Evolutionary conservation across 2,113 vertebrate genomes (phyloP).

Genomic region (Megalops atlanticus): DNA sequence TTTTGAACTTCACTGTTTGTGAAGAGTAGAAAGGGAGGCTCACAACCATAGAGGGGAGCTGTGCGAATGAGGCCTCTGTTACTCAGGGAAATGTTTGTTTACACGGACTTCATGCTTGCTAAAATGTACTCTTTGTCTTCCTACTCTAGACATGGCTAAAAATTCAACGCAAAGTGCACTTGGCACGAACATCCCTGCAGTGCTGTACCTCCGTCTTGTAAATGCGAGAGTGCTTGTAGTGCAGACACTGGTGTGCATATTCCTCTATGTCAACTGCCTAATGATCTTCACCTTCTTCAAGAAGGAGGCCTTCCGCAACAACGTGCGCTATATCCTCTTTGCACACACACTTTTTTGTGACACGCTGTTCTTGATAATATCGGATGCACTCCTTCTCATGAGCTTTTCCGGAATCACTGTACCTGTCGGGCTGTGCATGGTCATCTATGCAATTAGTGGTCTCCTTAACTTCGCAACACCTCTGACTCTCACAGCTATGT

Average conservation of each 20-base stretch:
- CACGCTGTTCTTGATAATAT: slow-evolving; percentile 29
- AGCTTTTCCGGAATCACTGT: slow-evolving; percentile 4
- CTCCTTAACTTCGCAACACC: slow-evolving; percentile 24
- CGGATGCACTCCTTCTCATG: slow-evolving; percentile 22
- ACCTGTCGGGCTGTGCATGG: slow-evolving; percentile 30
- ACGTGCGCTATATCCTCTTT: slow-evolving; percentile 58
- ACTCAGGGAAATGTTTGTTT: too few relatives aligned
- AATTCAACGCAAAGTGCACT: too few relatives aligned
- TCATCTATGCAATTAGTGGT: background rate
- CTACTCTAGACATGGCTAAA: too few relatives aligned
- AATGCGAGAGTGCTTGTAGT: slow-evolving; percentile 11
- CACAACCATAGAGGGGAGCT: too few relatives aligned
- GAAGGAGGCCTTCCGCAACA: slow-evolving; percentile 47
- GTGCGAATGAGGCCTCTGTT: too few relatives aligned
- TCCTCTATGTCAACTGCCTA: slow-evolving; percentile 43
- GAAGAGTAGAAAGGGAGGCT: too few relatives aligned
- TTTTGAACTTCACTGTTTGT: too few relatives aligned
- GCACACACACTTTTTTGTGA: slow-evolving; percentile 49
- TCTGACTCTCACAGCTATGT: slow-evolving; percentile 57
- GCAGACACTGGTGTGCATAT: slow-evolving; percentile 40
- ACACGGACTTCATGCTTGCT: too few relatives aligned
- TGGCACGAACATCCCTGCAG: too few relatives aligned
- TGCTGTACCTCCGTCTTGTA: background rate
- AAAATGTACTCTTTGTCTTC: too few relatives aligned
- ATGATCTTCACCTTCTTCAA: slow-evolving; percentile 46